phyloP scores from a whole-genome alignment of 2,888 invertebrate species.

The Gnatocerus cornutus region DNA sequence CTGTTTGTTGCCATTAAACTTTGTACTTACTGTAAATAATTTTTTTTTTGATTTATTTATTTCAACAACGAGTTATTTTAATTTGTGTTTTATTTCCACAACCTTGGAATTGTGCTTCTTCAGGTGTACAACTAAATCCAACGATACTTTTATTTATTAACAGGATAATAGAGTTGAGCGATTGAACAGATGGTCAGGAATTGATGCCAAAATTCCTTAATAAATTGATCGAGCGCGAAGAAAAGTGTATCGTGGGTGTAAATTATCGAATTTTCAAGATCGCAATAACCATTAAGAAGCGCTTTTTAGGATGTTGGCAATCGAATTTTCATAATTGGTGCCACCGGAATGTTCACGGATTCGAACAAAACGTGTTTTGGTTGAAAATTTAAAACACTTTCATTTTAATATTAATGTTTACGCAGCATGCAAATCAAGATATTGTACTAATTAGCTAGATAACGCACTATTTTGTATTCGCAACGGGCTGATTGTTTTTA shows the following conservation, averaged over 20 bases:
- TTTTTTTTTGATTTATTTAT: conserved; percentile 40
- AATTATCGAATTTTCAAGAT: background rate
- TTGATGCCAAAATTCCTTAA: conserved; percentile 12
- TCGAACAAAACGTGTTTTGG: background rate
- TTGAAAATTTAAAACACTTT: background rate
- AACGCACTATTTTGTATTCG: too few species aligned
- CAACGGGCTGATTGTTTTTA: too few species aligned
- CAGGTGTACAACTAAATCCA: conserved; percentile 6
- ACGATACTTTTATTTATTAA: conserved; percentile 6
- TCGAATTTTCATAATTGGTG: conserved; percentile 1
- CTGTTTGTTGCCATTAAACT: conserved; percentile 41
- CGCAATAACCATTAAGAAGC: background rate
- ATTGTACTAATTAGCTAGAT: too few species aligned
- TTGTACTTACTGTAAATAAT: conserved; percentile 47
- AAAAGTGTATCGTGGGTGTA: background rate
- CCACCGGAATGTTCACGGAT: background rate
- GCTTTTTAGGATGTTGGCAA: conserved; percentile 1
- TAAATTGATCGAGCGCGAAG: conserved; percentile 12
- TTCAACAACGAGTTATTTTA: conserved; percentile 34
- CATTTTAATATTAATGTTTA: too few species aligned
- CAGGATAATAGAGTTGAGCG: conserved; percentile 14
- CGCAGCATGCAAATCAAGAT: too few species aligned
- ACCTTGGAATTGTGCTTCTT: conserved; percentile 10
- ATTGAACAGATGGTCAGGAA: conserved; percentile 6
- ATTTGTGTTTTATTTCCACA: conserved; percentile 21